A percentile compares a stretch with the other conserved stretches of the same genome.
These are phyloP conservation scores for Agrochola lota DNA, from an alignment of 2,888 invertebrate genomes.

Conservation along the genomic window DNA sequence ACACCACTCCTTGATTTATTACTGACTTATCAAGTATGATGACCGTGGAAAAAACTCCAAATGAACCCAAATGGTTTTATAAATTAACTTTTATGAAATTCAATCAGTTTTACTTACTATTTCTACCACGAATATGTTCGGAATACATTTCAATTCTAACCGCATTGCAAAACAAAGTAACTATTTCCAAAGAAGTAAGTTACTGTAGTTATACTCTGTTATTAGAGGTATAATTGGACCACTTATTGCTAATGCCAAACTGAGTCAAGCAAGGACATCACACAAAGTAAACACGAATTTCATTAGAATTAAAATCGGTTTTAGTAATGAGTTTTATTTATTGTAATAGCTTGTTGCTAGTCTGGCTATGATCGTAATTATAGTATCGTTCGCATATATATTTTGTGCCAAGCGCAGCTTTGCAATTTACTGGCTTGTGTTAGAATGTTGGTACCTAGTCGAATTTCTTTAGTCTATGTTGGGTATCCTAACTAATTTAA, in stretches of 20 bases:
- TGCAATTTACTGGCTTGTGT: not conserved
- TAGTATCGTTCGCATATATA: not conserved
- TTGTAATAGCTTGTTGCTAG: not conserved
- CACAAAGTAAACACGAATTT: slow-evolving; percentile 27
- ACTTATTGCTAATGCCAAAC: slow-evolving; percentile 19
- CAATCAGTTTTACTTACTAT: not conserved
- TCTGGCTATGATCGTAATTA: not conserved
- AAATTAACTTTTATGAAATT: not conserved
- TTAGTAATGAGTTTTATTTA: slow-evolving; percentile 15
- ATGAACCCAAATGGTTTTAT: not conserved
- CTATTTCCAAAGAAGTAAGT: slow-evolving; percentile 26
- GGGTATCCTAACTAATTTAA: no score
- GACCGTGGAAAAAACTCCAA: not conserved
- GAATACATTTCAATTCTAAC: not conserved
- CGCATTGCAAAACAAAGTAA: slow-evolving; percentile 48
- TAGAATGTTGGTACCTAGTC: not conserved
- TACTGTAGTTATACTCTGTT: slow-evolving; percentile 30
- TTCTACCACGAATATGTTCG: not conserved
- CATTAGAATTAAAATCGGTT: slow-evolving; percentile 19
- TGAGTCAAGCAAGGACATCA: slow-evolving; percentile 13
- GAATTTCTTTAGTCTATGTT: no score
- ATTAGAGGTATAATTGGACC: slow-evolving; percentile 20
- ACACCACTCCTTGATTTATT: not conserved
- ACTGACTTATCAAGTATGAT: not conserved
- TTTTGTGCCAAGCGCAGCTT: not conserved